Evolutionary conservation across 53 echinoderm and acorn worm species (phyloP), one percentile per base, ranked within the genome.

Genomic region (Temnopleurus reevesii): DNA sequence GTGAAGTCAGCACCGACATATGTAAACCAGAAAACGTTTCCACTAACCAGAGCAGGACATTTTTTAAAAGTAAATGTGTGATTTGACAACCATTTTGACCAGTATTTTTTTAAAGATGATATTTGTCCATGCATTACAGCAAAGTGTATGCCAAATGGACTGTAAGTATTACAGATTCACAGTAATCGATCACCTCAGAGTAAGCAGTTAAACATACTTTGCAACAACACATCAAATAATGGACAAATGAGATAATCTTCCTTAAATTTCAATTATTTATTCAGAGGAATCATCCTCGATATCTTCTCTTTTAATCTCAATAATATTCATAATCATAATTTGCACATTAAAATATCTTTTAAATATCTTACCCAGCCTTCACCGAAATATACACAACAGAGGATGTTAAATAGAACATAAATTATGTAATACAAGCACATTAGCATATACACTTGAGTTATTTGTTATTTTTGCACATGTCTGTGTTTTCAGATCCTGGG

Each of bases 351-450:
- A 83, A 56, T 55, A 23, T 36, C 55, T 83, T 24, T 83, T 83
- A 36, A 33, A 83, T 55, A 55, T 44, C 7, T 12, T 26, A 59
- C 63, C 86, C 86, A 85, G 28, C 79, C 35, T 85, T 49, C 61
- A 85, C 86, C 86, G 38, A 61, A 85, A 85, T 85, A 85, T 85
- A 85, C 86, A 85, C 59, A 85, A 56, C 83, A 83, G 59, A 85
- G 60, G 59, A 85, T 59, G 8, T 59, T 60, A 85, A 85, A 85
- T 85, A 85, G 44, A 85, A 85, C 86, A 85, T 61, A 85, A 47
- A 57, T 36, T 3, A 59, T 85, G 59, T n/a, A 45, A 58, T 5
- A 45, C 24, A 44, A 25, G 35, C 82, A 45, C 15, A 15, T 26
- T 23, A n/a, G n/a, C 79, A 27, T 43, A 8, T 47, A 8, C 58